These are phyloP conservation scores for Pammene fasciana DNA, from an alignment of 2,888 invertebrate species.

Conservation along the genomic window DNA sequence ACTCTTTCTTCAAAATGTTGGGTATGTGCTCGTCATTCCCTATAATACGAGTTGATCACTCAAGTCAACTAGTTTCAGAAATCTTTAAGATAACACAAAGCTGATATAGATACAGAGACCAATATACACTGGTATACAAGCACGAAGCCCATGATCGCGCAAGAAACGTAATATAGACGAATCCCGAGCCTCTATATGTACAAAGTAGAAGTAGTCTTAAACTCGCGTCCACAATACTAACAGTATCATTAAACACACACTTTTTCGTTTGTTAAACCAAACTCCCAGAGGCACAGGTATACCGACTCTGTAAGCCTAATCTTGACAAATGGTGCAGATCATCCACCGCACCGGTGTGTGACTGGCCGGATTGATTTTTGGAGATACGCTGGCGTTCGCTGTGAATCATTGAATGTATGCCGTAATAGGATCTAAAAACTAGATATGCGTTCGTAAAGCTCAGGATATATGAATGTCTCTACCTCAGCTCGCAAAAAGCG, in stretches of 20 bases:
- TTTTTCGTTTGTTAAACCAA: conserved; percentile 20
- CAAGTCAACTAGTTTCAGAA: too few species aligned
- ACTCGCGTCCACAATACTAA: background rate
- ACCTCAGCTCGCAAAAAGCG: too few species aligned
- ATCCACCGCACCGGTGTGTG: conserved; percentile 71
- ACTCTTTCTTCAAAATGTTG: too few species aligned
- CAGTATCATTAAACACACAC: conserved; percentile 15
- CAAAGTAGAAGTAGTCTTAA: background rate
- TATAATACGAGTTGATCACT: too few species aligned
- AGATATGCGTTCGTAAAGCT: background rate
- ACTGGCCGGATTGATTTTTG: conserved; percentile 67
- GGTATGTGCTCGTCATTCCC: too few species aligned
- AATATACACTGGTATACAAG: too few species aligned
- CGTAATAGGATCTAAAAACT: too few species aligned
- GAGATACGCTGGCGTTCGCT: conserved; percentile 16
- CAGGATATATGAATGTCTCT: background rate
- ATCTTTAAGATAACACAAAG: too few species aligned
- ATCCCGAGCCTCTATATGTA: background rate
- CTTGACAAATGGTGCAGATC: conserved; percentile 81
- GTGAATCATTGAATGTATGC: background rate
- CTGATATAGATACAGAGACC: too few species aligned
- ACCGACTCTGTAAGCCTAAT: conserved; percentile 66
- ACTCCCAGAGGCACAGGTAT: conserved; percentile 36
- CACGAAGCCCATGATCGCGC: background rate
- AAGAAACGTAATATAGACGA: background rate